phyloP scores from a whole-genome alignment of 2,888 invertebrate species.

The Pseudococcus jackbeardsleyi region DNA sequence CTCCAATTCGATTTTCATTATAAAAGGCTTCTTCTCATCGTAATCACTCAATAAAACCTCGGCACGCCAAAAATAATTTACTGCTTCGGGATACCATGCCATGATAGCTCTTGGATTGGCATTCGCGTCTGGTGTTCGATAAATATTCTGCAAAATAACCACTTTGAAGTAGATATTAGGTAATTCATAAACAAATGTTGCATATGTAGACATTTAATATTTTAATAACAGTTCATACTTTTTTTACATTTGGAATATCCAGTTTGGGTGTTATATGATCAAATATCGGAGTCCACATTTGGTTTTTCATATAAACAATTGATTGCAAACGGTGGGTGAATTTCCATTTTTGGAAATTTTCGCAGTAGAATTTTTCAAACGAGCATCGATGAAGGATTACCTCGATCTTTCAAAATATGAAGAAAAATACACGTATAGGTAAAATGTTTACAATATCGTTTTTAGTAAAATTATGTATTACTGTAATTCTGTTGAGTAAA shows the following conservation, averaged over 20 bases:
- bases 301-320: constrained; percentile 15
- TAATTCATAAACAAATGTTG: too few relatives aligned
- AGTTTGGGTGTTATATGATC: not conserved
- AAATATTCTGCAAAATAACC: not conserved
- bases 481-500: too few relatives aligned
- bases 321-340: not conserved
- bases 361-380: not conserved
- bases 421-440: not conserved
- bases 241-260: not conserved
- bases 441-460: too few relatives aligned
- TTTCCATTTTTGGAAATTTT: constrained; percentile 29
- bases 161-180: too few relatives aligned
- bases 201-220: not conserved
- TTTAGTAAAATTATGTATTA: too few relatives aligned
- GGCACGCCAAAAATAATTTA: not conserved
- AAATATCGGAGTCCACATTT: constrained; percentile 18
- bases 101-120: not conserved
- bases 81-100: not conserved
- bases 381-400: not conserved
- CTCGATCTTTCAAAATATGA: not conserved
- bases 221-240: not conserved
- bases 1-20: not conserved
- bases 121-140: not conserved
- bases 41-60: not conserved
- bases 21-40: not conserved